Evolutionary conservation across 1,140 invertebrate genomes (phyloP), one percentile per base, ranked within the genome.

Genomic region (Camponotus floridanus): DNA sequence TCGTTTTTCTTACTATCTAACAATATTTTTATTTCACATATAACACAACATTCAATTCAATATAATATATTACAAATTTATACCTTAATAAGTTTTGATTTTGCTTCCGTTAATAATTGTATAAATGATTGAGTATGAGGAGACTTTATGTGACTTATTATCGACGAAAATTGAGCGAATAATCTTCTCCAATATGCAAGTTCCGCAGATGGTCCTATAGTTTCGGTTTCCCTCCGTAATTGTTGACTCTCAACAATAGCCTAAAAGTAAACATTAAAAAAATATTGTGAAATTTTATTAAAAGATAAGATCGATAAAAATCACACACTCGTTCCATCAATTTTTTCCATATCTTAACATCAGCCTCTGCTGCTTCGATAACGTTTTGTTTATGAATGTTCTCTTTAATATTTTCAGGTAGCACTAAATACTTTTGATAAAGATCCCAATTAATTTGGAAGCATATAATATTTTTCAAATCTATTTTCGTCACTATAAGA

Each of bases 151-250:
- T 98, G 97, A 91, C 98, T 97, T 0, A 97, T 96, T 42, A 98
- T 97, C 18, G 97, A 97, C 33, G 97, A 98, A 94, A 98, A 98
- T 64, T 96, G 96, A 0, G 97, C 96, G 67, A 98, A 95, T 79
- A 98, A 96, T 90, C 97, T 96, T 86, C 98, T 96, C 98, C 98
- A 98, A 91, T 98, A 97, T 55, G 97, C 97, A 48, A 98, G 94
- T 94, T 98, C 98, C 4, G 97, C 97, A 1, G 97, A 93, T 1
- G 98, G 98, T 0, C 98, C 98, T 86, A 97, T 97, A 91, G 97
- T 96, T 85, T 98, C 97, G 0, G 97, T 96, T 95, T 98, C 98
- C n/a, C 97, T 96, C 62, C 97, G 95, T 87, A 98, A 96, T 93
- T 98, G 97, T 88, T 97, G 95, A 90, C 96, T 97, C 90, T 97